These are phyloP conservation scores for Nysson spinosus DNA, from an alignment of 2,888 invertebrate genomes.

Conservation along the genomic window DNA sequence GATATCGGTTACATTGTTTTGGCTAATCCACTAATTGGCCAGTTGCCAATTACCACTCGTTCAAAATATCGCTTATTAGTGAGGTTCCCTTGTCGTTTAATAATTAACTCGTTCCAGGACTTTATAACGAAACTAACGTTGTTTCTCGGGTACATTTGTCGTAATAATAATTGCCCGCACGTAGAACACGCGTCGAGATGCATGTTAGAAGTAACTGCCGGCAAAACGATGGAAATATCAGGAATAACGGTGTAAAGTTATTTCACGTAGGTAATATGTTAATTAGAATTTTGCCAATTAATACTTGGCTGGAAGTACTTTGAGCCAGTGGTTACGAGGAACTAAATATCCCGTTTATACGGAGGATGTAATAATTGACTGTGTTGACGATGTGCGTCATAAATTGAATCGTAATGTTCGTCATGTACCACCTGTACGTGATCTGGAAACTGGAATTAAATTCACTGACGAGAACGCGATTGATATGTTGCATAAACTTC, in stretches of 20 bases:
- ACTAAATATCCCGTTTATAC: slow-evolving; percentile 13
- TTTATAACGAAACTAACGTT: no score
- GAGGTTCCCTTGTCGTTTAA: no score
- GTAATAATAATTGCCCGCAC: no score
- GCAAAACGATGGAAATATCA: background rate
- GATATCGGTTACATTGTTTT: no score
- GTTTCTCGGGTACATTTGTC: no score
- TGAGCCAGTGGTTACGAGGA: background rate
- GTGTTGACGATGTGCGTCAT: slow-evolving; percentile 19
- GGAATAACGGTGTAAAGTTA: slow-evolving; percentile 22
- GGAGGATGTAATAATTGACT: slow-evolving; percentile 14
- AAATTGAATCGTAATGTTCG: slow-evolving; percentile 40
- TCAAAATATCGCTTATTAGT: no score
- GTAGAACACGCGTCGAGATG: no score
- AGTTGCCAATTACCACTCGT: no score
- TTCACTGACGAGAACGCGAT: slow-evolving; percentile 27
- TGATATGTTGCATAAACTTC: slow-evolving; percentile 42
- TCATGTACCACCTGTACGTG: slow-evolving; percentile 42
- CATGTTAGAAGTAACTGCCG: slow-evolving; percentile 3
- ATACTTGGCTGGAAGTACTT: slow-evolving; percentile 22
- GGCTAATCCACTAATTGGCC: no score
- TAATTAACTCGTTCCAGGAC: no score
- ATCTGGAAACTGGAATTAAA: slow-evolving; percentile 42
- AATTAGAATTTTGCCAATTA: slow-evolving; percentile 48
- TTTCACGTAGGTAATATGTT: slow-evolving; percentile 25